Evolutionary conservation across 2,113 vertebrate genomes (phyloP).

Genomic region (Mohoua ochrocephala): DNA sequence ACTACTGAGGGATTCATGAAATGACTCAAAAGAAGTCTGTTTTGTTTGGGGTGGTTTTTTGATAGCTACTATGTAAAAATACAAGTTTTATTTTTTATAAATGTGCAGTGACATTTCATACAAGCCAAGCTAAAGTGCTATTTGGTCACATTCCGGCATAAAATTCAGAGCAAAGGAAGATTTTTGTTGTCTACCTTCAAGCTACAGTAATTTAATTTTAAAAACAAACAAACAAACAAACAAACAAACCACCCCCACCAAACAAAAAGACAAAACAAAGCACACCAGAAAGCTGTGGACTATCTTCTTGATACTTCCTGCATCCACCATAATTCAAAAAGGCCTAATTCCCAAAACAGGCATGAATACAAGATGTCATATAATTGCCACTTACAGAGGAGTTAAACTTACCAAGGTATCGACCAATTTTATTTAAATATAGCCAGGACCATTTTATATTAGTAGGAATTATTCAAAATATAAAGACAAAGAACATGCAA

Average conservation of each 20-base stretch:
- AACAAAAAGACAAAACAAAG: not conserved
- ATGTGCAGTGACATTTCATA: not conserved
- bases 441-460: not conserved
- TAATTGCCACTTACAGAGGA: not conserved
- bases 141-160: not conserved
- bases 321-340: not conserved
- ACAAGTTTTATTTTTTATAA: not conserved
- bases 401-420: not conserved
- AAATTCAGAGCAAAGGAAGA: not conserved
- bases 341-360: not conserved
- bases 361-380: not conserved
- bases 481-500: not conserved
- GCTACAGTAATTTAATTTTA: not conserved
- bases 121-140: not conserved
- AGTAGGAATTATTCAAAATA: not conserved
- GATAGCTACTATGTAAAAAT: not conserved
- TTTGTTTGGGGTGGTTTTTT: not conserved
- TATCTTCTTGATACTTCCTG: not conserved
- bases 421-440: not conserved
- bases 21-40: not conserved
- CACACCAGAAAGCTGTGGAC: not conserved
- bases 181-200: not conserved
- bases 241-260: not conserved
- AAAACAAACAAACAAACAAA: not conserved
- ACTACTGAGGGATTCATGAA: not conserved